These are phyloP conservation scores for Oconnorella tubifera DNA, from an alignment of 2,888 invertebrate species.

Conservation along the genomic window DNA sequence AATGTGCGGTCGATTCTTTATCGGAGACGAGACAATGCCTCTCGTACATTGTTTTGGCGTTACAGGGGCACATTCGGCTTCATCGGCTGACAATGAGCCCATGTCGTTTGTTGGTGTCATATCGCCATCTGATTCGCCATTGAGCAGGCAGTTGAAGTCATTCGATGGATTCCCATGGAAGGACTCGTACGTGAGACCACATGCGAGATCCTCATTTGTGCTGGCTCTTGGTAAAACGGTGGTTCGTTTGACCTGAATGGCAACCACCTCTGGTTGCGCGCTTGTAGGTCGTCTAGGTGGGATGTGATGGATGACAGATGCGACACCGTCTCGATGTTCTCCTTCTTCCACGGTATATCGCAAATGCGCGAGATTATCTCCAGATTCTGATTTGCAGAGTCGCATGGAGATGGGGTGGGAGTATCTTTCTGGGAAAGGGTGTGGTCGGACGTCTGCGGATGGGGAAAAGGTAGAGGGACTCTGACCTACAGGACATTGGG, in stretches of 20 bases:
- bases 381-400: not conserved
- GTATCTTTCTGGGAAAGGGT: not conserved
- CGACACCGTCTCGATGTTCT: constrained; percentile 10
- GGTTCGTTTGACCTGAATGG: constrained; percentile 41
- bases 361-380: constrained; percentile 10
- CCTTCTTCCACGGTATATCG: constrained; percentile 1
- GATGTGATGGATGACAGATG: not conserved
- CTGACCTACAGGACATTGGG: not conserved
- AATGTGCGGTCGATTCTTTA: not conserved
- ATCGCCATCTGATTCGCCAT: not conserved
- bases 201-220: not conserved
- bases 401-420: not conserved
- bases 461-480: not conserved
- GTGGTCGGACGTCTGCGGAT: not conserved
- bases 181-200: constrained; percentile 16
- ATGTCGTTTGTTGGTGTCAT: constrained; percentile 19
- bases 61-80: not conserved
- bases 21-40: not conserved
- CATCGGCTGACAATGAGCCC: constrained; percentile 12
- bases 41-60: not conserved
- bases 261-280: constrained; percentile 53
- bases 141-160: constrained; percentile 19
- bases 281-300: constrained; percentile 40
- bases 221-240: constrained; percentile 2
- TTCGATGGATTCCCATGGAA: constrained; percentile 24